Conservation (phyloP, 2,888 invertebrate genomes). For the Epistrophe grossulariae region DNA sequence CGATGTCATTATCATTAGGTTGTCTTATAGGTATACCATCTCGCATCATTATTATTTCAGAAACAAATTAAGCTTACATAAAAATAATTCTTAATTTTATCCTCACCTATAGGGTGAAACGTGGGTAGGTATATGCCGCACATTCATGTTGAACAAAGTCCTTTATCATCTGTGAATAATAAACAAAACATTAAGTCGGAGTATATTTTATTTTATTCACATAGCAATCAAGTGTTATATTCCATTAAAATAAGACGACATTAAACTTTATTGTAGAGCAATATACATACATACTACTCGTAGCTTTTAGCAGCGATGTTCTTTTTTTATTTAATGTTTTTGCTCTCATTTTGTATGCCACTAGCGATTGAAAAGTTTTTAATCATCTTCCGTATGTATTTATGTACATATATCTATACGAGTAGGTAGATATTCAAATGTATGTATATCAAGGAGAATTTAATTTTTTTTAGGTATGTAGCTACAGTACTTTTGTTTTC, state of each 20-base stretch:
- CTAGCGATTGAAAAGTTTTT: constrained; percentile 44
- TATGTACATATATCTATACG: neutral
- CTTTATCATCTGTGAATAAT: constrained; percentile 47
- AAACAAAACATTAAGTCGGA: constrained; percentile 52
- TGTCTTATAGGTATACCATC: neutral
- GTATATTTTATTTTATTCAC: constrained; percentile 54
- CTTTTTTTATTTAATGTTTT: constrained; percentile 18
- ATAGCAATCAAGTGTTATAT: constrained; percentile 27
- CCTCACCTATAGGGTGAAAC: neutral
- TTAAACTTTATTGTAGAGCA: constrained; percentile 19
- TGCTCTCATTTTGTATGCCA: constrained; percentile 64
- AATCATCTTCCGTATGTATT: neutral
- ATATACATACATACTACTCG: neutral
- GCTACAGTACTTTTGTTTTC: constrained; percentile 8
- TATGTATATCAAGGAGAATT: neutral
- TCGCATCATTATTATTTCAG: neutral
- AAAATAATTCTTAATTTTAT: constrained; percentile 6
- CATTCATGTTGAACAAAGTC: constrained; percentile 6
- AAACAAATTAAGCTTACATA: constrained; percentile 17
- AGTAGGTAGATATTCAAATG: neutral
- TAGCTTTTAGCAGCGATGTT: constrained; percentile 8
- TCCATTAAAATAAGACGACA: constrained; percentile 19
- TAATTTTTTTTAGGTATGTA: neutral
- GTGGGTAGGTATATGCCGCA: too few species aligned
- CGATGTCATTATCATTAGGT: neutral